phyloP scores from a whole-genome alignment of 2,888 invertebrate genomes.

The Drosophila siamana region DNA sequence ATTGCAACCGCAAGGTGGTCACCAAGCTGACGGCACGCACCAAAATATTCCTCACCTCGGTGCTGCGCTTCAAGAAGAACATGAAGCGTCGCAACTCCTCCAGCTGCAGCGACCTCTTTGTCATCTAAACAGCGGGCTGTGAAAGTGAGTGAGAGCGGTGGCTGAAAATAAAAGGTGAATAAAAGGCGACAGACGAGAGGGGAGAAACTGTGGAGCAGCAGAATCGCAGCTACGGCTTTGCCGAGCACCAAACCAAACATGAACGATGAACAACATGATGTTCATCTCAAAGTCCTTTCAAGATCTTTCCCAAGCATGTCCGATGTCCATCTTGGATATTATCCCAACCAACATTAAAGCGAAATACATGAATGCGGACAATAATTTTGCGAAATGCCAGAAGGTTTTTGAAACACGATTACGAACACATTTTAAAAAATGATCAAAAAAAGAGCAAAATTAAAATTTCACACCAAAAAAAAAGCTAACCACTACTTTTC shows the following conservation, averaged over 20 bases:
- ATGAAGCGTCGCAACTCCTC: slow-evolving; percentile 83
- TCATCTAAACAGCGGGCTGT: slow-evolving; percentile 73
- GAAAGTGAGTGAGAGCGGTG: slow-evolving; percentile 3
- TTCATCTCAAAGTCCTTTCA: too few species aligned
- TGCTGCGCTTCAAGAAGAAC: slow-evolving; percentile 84
- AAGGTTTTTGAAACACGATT: neutral
- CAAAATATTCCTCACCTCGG: slow-evolving; percentile 83
- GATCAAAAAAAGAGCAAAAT: neutral
- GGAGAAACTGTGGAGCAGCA: too few species aligned
- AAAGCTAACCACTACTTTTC: too few species aligned
- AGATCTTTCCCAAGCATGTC: too few species aligned
- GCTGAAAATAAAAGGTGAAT: too few species aligned
- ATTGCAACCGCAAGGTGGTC: slow-evolving; percentile 80
- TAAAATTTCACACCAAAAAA: neutral
- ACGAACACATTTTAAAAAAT: neutral
- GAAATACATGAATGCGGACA: neutral
- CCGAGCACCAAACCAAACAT: neutral
- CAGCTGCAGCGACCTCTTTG: slow-evolving; percentile 85
- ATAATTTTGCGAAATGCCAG: neutral
- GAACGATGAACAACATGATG: too few species aligned
- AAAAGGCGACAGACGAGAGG: too few species aligned
- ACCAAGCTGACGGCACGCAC: slow-evolving; percentile 84
- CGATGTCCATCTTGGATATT: too few species aligned
- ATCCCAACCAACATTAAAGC: neutral
- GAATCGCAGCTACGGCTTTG: neutral